Conservation (phyloP, 2,113 vertebrate genomes). For the Rhea pennata region DNA sequence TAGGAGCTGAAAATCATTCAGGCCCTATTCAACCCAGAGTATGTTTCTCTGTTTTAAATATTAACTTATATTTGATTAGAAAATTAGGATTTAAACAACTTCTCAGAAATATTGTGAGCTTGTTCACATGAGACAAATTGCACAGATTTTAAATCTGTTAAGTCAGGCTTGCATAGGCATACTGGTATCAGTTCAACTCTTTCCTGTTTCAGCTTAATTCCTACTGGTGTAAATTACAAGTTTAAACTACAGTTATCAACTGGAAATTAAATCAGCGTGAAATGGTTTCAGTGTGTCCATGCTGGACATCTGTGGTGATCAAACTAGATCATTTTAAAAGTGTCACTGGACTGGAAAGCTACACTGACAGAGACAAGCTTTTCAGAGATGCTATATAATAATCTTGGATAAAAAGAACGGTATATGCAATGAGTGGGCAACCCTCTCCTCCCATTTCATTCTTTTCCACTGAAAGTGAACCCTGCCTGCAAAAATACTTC, state of each 20-base stretch:
- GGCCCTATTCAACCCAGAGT: not conserved
- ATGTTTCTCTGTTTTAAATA: not conserved
- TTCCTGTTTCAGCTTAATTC: slow-evolving; percentile 17
- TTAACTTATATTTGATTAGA: not conserved
- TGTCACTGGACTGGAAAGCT: not conserved
- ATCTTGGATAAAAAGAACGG: not conserved
- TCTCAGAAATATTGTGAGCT: not conserved
- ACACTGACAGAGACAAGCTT: not conserved
- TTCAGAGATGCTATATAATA: not conserved
- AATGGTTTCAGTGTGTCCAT: slow-evolving; percentile 7
- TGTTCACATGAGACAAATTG: not conserved
- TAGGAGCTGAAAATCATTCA: not conserved
- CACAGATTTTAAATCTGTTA: not conserved
- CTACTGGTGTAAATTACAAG: slow-evolving; percentile 8
- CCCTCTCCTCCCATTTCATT: not conserved
- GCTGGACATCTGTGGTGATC: not conserved
- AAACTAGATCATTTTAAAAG: not conserved
- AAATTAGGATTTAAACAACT: not conserved
- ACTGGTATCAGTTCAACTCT: not conserved
- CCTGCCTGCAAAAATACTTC: not conserved
- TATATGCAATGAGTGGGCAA: not conserved
- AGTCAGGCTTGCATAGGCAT: not conserved
- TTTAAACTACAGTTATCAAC: slow-evolving; percentile 9
- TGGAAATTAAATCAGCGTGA: slow-evolving; percentile 46
- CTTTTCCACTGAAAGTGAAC: not conserved